Evolutionary conservation across 2,797 vertebrate species (phyloP), one percentile per base, ranked within the genome.

Genomic region (Ptychadena robeensis): DNA sequence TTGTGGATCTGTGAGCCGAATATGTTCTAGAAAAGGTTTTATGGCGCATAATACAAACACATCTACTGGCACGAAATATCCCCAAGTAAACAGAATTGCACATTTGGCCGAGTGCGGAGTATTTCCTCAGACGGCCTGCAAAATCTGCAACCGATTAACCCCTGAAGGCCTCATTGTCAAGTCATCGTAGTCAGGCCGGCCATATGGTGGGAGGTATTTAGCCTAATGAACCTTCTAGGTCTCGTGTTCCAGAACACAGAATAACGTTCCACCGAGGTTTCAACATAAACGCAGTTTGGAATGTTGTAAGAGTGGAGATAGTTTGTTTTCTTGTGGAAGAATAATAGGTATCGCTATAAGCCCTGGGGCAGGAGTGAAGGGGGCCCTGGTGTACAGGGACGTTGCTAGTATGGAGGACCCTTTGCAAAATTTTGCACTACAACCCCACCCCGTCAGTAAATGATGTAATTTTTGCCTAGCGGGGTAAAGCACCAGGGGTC

Each of bases 71-170:
- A 35, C 28, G 59, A 34, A 48, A 69, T 72, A 80, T 14, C n/a
- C 67, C 31, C 10, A 22, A 8, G 66, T 69, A 38, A 68, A 31
- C 44, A 34, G 32, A 6, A 9, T 28, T 32, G 9, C 37, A 48
- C 53, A 53, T 78, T 66, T 78, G 37, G 22, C 53, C 12, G 68
- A 37, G 28, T 31, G 53, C 59, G 30, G 63, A 61, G 53, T 57
- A 28, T 67, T 80, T 79, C 68, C 59, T 28, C n/a, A 32, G n/a
- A 61, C 69, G 2, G 76, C 44, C 70, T 22, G n/a, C 27, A 48
- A 34, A 59, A 73, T 80, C 82, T 84, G 82, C 63, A 84, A 80
- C 48, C 70, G 64, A 80, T 84, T 79, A 84, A 80, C 82, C 70
- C 64, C 76, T 12, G 27, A n/a, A 38, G 44, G 63, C 37, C 59